Conservation (phyloP, 64 coral and sea anemone genomes). For the Astreopora myriophthalma region DNA sequence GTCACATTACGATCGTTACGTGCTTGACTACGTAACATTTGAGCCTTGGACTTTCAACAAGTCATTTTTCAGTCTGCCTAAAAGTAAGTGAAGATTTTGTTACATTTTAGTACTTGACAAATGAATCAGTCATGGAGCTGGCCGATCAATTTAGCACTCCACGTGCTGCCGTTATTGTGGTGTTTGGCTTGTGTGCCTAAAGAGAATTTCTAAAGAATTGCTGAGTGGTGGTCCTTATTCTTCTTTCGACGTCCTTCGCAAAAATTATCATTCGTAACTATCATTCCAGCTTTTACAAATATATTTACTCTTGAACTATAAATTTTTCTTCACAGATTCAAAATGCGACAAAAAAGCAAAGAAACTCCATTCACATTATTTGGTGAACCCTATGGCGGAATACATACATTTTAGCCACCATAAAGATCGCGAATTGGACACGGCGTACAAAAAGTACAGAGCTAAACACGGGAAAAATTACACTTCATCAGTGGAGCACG, state of each 20-base stretch:
- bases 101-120: neutral
- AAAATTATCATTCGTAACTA: no score
- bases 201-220: no score
- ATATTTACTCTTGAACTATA: neutral
- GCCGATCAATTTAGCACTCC: neutral
- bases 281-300: no score
- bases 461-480: conserved; percentile 74
- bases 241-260: no score
- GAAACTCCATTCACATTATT: conserved; percentile 59
- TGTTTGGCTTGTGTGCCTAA: no score
- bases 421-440: conserved; percentile 73
- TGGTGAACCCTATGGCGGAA: conserved; percentile 89
- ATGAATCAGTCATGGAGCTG: neutral
- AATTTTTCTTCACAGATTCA: neutral
- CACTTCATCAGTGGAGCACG: conserved; percentile 56
- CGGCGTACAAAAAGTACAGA: conserved; percentile 64
- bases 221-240: no score
- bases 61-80: neutral
- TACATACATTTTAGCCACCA: conserved; percentile 89
- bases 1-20: conserved; percentile 94
- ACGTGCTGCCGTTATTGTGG: no score
- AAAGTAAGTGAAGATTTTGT: neutral
- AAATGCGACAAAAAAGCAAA: conserved; percentile 53
- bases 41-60: conserved; percentile 84
- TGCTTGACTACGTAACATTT: conserved; percentile 93